A percentile compares a stretch with the other conserved stretches of the same genome.
Evolutionary conservation across 2,888 invertebrate species (phyloP).

Genomic region (Hypolimnas misippus): DNA sequence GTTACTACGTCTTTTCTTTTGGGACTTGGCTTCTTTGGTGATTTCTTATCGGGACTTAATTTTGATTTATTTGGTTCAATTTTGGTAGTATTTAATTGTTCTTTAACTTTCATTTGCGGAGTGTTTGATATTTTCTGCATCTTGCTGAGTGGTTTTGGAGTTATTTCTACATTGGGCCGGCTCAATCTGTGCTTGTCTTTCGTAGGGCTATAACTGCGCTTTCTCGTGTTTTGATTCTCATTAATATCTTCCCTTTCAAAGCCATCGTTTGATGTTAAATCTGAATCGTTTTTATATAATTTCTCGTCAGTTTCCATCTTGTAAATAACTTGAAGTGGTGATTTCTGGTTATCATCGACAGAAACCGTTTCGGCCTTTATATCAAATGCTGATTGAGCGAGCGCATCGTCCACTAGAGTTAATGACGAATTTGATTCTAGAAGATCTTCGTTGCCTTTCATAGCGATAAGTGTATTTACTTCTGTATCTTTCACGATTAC

Average conservation of each 20-base stretch:
- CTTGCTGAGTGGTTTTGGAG: constrained; percentile 65
- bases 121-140: constrained; percentile 60
- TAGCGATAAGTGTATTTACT: constrained; percentile 66
- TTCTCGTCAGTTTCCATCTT: constrained; percentile 43
- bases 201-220: constrained; percentile 58
- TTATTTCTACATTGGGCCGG: constrained; percentile 48
- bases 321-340: constrained; percentile 53
- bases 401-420: constrained; percentile 65
- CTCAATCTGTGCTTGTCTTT: constrained; percentile 36
- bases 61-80: constrained; percentile 16
- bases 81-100: constrained; percentile 11
- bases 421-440: constrained; percentile 62
- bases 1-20: constrained; percentile 44
- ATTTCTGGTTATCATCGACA: constrained; percentile 31
- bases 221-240: constrained; percentile 50
- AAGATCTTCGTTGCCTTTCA: constrained; percentile 66
- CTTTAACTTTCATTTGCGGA: constrained; percentile 34
- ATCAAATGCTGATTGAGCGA: constrained; percentile 42
- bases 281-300: constrained; percentile 46
- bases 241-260: constrained; percentile 11
- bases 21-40: constrained; percentile 38
- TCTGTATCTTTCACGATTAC: constrained; percentile 52
- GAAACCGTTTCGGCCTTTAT: constrained; percentile 42
- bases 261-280: constrained; percentile 46
- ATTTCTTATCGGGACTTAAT: constrained; percentile 38